These are phyloP conservation scores for Hoplostethus atlanticus DNA, from an alignment of 2,797 vertebrate species.

Conservation along the genomic window DNA sequence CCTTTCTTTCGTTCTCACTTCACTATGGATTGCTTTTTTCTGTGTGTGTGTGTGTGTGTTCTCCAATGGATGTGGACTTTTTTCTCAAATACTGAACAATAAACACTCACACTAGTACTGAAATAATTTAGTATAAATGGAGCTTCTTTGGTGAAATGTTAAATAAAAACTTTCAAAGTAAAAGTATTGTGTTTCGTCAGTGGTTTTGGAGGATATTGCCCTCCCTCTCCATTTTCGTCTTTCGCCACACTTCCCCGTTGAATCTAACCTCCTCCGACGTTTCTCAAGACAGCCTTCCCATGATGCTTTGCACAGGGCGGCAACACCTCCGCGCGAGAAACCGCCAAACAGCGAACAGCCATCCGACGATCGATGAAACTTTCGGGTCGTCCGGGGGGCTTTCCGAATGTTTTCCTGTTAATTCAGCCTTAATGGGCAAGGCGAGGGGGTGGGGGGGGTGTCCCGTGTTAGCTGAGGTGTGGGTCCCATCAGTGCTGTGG, in stretches of 20 bases:
- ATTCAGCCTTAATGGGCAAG: slow-evolving; percentile 79
- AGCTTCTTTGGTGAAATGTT: too few species aligned
- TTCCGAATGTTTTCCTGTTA: slow-evolving; percentile 62
- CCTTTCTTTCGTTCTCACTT: background rate
- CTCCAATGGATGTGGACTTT: too few species aligned
- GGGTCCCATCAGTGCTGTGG: slow-evolving; percentile 79
- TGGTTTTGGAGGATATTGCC: too few species aligned
- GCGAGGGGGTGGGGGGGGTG: slow-evolving; percentile 72
- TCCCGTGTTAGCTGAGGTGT: slow-evolving; percentile 67
- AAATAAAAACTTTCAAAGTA: too few species aligned
- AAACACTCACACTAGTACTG: too few species aligned
- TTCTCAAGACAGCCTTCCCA: slow-evolving; percentile 62
- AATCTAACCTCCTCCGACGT: slow-evolving; percentile 82
- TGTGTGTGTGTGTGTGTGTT: background rate
- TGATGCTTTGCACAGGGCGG: slow-evolving; percentile 74
- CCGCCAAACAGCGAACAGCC: slow-evolving; percentile 88
- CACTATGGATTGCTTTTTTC: too few species aligned
- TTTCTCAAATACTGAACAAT: too few species aligned
- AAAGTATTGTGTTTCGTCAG: too few species aligned
- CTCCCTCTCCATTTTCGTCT: slow-evolving; percentile 16
- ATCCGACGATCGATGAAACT: slow-evolving; percentile 89
- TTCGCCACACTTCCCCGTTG: slow-evolving; percentile 78
- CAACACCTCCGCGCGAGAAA: slow-evolving; percentile 79
- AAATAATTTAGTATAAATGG: too few species aligned
- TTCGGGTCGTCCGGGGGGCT: slow-evolving; percentile 60